A percentile compares a stretch with the other conserved stretches of the same genome.
These are phyloP conservation scores for Hypolimnas misippus DNA, from an alignment of 2,888 invertebrate species.

Conservation along the genomic window DNA sequence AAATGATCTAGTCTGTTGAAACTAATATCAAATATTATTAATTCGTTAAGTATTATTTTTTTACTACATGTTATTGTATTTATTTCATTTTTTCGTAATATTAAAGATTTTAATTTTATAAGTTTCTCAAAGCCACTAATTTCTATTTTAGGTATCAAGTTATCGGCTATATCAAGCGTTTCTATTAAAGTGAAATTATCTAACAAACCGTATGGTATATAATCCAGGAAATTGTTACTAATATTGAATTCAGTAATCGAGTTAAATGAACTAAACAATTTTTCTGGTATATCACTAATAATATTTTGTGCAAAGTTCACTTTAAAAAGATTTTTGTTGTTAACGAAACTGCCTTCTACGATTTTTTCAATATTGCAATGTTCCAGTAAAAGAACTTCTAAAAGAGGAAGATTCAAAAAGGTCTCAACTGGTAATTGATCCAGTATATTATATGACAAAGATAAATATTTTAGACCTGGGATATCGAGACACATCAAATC, in stretches of 20 bases:
- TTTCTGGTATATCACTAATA: constrained; percentile 86
- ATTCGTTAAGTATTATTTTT: constrained; percentile 64
- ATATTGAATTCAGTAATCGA: constrained; percentile 90
- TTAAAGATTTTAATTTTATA: constrained; percentile 67
- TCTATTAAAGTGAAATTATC: constrained; percentile 90
- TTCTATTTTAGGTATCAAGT: constrained; percentile 88
- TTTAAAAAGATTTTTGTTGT: constrained; percentile 89
- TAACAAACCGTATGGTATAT: constrained; percentile 90
- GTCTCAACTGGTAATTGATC: constrained; percentile 88
- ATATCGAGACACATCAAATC: constrained; percentile 89
- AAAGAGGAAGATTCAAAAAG: constrained; percentile 89
- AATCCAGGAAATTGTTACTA: constrained; percentile 88
- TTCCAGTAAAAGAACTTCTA: constrained; percentile 89
- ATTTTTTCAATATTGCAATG: constrained; percentile 88
- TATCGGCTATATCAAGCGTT: constrained; percentile 87
- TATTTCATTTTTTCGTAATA: constrained; percentile 75
- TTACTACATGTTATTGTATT: constrained; percentile 64
- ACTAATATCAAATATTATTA: constrained; percentile 71
- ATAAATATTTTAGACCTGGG: constrained; percentile 89
- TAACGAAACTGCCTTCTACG: constrained; percentile 88
- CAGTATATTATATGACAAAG: constrained; percentile 91
- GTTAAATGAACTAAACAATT: constrained; percentile 87
- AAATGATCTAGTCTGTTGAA: constrained; percentile 67
- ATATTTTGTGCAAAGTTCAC: constrained; percentile 90
- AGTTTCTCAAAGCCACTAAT: constrained; percentile 81